Conservation (phyloP, 2,888 invertebrate species). For the Diarsia dahlii region DNA sequence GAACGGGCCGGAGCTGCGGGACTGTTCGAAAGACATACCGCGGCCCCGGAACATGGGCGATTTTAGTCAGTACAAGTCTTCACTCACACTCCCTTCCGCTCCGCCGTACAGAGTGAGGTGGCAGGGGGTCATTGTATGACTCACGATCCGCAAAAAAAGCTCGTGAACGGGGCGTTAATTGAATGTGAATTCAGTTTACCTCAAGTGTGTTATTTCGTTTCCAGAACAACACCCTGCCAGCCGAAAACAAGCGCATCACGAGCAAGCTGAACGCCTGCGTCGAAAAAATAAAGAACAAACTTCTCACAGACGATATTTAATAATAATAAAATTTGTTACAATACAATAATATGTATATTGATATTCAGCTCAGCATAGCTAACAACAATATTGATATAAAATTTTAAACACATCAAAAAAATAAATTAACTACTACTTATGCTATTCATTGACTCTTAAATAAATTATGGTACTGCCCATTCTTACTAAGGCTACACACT, state of each 20-base stretch:
- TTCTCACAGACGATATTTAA: constrained; percentile 84
- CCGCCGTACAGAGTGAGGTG: too few relatives aligned
- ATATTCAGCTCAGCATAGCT: constrained; percentile 74
- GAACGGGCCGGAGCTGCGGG: too few relatives aligned
- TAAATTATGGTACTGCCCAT: constrained; percentile 32
- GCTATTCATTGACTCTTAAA: constrained; percentile 60
- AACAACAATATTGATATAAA: constrained; percentile 78
- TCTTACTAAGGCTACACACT: background rate
- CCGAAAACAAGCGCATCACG: constrained; percentile 78
- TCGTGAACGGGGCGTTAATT: too few relatives aligned
- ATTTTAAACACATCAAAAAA: constrained; percentile 79
- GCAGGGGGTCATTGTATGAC: too few relatives aligned
- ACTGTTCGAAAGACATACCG: too few relatives aligned
- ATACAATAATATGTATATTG: constrained; percentile 70
- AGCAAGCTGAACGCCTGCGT: constrained; percentile 77
- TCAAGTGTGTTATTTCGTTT: constrained; percentile 49
- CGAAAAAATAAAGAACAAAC: constrained; percentile 80
- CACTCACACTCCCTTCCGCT: too few relatives aligned
- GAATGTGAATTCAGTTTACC: too few relatives aligned
- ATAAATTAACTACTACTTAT: constrained; percentile 71
- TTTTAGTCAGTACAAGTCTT: too few relatives aligned
- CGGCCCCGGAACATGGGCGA: too few relatives aligned
- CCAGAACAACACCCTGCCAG: constrained; percentile 82
- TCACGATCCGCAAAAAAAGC: too few relatives aligned
- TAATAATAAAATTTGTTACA: constrained; percentile 76